These are phyloP conservation scores for Embidobia sp. DNA, from an alignment of 2,888 invertebrate genomes.

Conservation along the genomic window DNA sequence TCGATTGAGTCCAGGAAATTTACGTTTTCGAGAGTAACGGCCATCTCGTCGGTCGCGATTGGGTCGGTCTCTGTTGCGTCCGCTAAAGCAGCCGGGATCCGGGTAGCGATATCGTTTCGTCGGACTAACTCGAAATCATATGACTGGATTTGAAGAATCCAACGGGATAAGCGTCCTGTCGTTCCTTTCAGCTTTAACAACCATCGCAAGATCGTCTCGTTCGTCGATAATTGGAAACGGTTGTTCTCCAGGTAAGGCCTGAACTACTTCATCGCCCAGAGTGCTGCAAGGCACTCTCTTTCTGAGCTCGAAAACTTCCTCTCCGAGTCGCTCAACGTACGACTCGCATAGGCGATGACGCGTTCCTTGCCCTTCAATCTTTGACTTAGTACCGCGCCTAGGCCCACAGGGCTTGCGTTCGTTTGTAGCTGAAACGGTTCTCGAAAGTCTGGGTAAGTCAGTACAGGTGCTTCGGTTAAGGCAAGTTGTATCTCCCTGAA, in stretches of 20 bases:
- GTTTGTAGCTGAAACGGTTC: too few relatives aligned
- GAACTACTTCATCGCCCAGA: not conserved
- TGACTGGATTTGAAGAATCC: not conserved
- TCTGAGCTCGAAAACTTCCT: not conserved
- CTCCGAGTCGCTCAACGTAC: too few relatives aligned
- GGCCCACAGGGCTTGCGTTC: too few relatives aligned
- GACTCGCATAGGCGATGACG: too few relatives aligned
- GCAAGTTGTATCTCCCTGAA: too few relatives aligned
- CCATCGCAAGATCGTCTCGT: not conserved
- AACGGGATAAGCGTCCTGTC: not conserved
- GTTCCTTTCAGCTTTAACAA: not conserved
- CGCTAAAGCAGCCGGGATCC: not conserved
- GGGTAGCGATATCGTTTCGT: not conserved
- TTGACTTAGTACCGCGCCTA: too few relatives aligned
- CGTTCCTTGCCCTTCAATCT: too few relatives aligned
- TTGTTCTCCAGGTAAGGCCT: not conserved
- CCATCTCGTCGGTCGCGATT: not conserved
- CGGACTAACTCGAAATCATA: not conserved
- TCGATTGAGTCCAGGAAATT: not conserved
- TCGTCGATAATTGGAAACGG: not conserved
- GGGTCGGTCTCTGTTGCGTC: not conserved
- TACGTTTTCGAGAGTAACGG: not conserved
- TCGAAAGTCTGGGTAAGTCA: too few relatives aligned
- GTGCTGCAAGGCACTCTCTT: not conserved
- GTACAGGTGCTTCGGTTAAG: too few relatives aligned